Evolutionary conservation across 2,888 invertebrate species (phyloP).

Genomic region (Sphaerophoria rueppellii): DNA sequence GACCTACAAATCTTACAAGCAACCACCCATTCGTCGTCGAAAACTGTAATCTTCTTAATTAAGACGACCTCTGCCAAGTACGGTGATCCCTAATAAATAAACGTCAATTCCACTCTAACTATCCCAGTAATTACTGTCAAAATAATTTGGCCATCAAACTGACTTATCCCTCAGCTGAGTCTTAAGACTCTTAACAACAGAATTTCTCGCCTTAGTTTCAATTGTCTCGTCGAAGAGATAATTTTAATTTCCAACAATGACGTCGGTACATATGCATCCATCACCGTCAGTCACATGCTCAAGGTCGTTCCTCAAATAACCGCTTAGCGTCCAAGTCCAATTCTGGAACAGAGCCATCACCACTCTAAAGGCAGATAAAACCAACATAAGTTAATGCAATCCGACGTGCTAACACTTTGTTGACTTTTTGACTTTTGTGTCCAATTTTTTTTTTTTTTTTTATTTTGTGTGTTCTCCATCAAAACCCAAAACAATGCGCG

Average conservation of each 20-base stretch:
- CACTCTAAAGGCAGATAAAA: not conserved
- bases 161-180: conserved; percentile 18
- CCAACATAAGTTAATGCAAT: conserved; percentile 51
- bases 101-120: not conserved
- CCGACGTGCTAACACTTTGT: conserved; percentile 46
- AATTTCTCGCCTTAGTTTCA: conserved; percentile 17
- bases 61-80: not conserved
- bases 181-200: conserved; percentile 14
- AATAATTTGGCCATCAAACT: conserved; percentile 51
- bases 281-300: conserved; percentile 2
- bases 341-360: conserved; percentile 33
- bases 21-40: too few relatives aligned
- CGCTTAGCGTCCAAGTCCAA: conserved; percentile 38
- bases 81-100: not conserved
- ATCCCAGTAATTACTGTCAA: conserved; percentile 56
- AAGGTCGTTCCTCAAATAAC: conserved; percentile 41
- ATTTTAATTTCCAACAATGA: conserved; percentile 47
- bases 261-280: conserved; percentile 21
- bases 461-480: not conserved
- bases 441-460: conserved; percentile 30
- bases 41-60: too few relatives aligned
- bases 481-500: conserved; percentile 13
- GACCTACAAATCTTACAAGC: too few relatives aligned
- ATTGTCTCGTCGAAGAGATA: conserved; percentile 29
- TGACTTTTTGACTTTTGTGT: conserved; percentile 69